These are phyloP conservation scores for Ceratina calcarata DNA, from an alignment of 1,140 invertebrate genomes.

Conservation along the genomic window DNA sequence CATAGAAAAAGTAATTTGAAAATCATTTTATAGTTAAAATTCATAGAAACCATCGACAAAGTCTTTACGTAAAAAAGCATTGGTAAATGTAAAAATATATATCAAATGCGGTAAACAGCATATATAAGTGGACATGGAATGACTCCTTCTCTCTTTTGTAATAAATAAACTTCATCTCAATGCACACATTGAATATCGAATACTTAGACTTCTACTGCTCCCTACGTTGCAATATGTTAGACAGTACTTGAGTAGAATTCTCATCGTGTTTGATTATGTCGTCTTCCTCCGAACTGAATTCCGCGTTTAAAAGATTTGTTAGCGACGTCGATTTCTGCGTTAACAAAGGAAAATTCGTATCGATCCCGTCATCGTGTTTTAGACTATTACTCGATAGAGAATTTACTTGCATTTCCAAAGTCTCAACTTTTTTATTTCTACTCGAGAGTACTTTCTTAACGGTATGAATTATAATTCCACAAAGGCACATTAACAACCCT, in stretches of 20 bases:
- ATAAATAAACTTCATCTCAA: slow-evolving; percentile 29
- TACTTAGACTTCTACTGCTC: slow-evolving; percentile 64
- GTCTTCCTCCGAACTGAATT: slow-evolving; percentile 78
- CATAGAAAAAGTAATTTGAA: not conserved
- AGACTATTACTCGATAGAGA: slow-evolving; percentile 62
- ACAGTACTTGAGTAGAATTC: slow-evolving; percentile 76
- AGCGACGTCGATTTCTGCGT: slow-evolving; percentile 75
- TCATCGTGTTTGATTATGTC: slow-evolving; percentile 70
- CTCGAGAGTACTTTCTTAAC: slow-evolving; percentile 85
- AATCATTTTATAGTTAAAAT: slow-evolving; percentile 3
- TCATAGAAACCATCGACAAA: not conserved
- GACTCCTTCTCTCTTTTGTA: not conserved
- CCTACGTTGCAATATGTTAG: slow-evolving; percentile 77
- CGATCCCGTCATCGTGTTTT: slow-evolving; percentile 70
- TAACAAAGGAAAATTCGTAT: slow-evolving; percentile 72
- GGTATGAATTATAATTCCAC: slow-evolving; percentile 94
- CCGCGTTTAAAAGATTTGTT: slow-evolving; percentile 76
- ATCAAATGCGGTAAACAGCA: not conserved
- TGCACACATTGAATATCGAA: not conserved
- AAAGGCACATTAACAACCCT: slow-evolving; percentile 92
- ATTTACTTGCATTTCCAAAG: slow-evolving; percentile 74
- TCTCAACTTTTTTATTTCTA: slow-evolving; percentile 67
- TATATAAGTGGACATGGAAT: slow-evolving; percentile 12
- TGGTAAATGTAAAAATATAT: slow-evolving; percentile 8
- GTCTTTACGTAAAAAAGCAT: not conserved